Base-by-base conservation (phyloP, 2,888 invertebrate genomes). In the Nephrotoma appendiculata region DNA sequence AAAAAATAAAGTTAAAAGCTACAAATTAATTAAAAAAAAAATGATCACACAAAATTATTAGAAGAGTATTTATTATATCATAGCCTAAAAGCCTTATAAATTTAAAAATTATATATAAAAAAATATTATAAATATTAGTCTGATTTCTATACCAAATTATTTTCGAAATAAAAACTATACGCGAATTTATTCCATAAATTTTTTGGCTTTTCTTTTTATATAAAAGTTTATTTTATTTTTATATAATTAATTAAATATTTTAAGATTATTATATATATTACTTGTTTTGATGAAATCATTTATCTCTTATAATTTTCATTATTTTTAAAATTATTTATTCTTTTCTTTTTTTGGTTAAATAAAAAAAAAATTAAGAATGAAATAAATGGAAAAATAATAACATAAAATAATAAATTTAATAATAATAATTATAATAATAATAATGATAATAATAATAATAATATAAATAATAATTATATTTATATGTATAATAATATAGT, bases 331-430 rank as follows among this genome's bases (percentile, higher is more conserved):
- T 12, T n/a, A 57, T 86, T 48, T 86, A 31, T 31, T 41, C 11
- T 19, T 86, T 86, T 48, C 11, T 86, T 86, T 52, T 31, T 48
- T 31, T 6, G 41, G 11, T 86, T 19, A 43, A 85, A 85, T 43
- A 85, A 83, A 83, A 41, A 83, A 83, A 83, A 41, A 41, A 83
- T 83, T 83, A 83, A 83, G 83, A 41, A 83, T 83, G 83, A 83
- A 83, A 83, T 41, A 83, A 57, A 83, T 83, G 87, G 87, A 86
- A 86, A 88, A 87, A 88, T 83, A 87, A 87, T 87, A 86, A 84
- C 87, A 86, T 71, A 87, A 87, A 87, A 85, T 86, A 87, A 87
- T 86, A 86, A 87, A 88, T 88, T 87, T 88, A 88, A 87, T 86
- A 87, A 88, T 88, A 88, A 87, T 44, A 86, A 83, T 85, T 87